Conservation (phyloP, 2,888 invertebrate species). For the Ferdinandea cuprea region DNA sequence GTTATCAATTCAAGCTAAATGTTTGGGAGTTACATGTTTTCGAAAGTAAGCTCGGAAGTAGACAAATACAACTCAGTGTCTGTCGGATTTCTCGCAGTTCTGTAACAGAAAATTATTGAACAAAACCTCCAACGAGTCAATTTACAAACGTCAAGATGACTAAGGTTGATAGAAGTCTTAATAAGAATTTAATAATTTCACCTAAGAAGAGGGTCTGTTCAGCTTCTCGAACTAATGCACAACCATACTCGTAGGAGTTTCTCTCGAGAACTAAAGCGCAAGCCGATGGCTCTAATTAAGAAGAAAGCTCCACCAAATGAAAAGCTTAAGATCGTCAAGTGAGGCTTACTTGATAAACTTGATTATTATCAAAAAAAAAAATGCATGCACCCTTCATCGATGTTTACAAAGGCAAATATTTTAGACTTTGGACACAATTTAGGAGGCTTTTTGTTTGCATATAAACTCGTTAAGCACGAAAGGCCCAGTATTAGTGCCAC, state of each 20-base stretch:
- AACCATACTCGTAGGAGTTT: conserved; percentile 96
- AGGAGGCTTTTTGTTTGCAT: conserved; percentile 97
- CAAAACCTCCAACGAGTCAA: too few species aligned
- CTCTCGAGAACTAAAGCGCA: conserved; percentile 96
- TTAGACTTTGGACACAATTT: conserved; percentile 98
- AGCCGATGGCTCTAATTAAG: conserved; percentile 97
- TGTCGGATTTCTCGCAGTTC: too few species aligned
- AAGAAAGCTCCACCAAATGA: conserved; percentile 98
- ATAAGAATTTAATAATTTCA: conserved; percentile 99
- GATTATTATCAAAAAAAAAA: conserved; percentile 99
- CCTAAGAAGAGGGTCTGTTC: conserved; percentile 99
- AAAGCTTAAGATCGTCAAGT: conserved; percentile 99
- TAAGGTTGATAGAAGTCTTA: conserved; percentile 92
- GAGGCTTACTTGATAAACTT: conserved; percentile 99
- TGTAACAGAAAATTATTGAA: too few species aligned
- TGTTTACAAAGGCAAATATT: conserved; percentile 98
- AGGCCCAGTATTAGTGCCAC: conserved; percentile 99
- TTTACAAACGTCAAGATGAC: conserved; percentile 86
- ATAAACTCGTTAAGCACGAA: conserved; percentile 99
- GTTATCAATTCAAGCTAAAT: too few species aligned
- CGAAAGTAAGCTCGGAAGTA: too few species aligned
- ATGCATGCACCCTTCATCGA: conserved; percentile 99
- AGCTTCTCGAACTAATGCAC: conserved; percentile 97
- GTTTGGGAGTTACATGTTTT: too few species aligned
- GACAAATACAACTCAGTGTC: too few species aligned